Conservation (phyloP, 1,140 invertebrate genomes). For the Diplogasteroides magnus region DNA sequence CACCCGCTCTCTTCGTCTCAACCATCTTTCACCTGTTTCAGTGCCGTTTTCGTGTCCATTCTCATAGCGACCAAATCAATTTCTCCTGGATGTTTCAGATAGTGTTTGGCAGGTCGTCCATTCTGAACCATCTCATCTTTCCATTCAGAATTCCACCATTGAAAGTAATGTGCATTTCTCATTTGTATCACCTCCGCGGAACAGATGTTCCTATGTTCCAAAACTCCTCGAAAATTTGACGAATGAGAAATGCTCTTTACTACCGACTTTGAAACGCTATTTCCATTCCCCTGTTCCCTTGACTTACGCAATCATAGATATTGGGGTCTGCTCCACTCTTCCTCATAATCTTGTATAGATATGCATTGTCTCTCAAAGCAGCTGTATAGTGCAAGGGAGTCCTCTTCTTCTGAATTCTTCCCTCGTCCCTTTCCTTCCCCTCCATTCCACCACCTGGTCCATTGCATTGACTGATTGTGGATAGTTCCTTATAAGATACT, state of each 20-base stretch:
- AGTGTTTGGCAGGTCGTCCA: conserved; percentile 51
- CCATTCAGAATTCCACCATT: no score
- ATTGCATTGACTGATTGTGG: conserved; percentile 64
- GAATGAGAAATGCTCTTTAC: no score
- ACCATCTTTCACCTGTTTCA: conserved; percentile 34
- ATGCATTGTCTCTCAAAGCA: conserved; percentile 72
- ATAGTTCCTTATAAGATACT: conserved; percentile 65
- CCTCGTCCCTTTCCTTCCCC: background rate
- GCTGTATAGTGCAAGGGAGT: conserved; percentile 86
- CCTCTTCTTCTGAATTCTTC: conserved; percentile 65
- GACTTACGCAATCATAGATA: conserved; percentile 73
- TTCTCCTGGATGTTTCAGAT: conserved; percentile 52
- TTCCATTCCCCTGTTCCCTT: no score
- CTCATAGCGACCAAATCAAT: conserved; percentile 50
- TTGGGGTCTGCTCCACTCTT: conserved; percentile 78
- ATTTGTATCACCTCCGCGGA: no score
- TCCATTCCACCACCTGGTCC: no score
- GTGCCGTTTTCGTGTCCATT: conserved; percentile 49
- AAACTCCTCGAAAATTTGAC: no score
- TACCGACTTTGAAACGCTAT: no score
- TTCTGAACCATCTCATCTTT: no score
- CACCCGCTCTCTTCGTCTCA: background rate
- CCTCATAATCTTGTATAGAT: conserved; percentile 77
- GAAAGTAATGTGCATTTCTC: no score
- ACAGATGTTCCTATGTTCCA: no score